These are phyloP conservation scores for Euphonia xanthogaster DNA, from an alignment of 2,797 vertebrate species.

Conservation along the genomic window DNA sequence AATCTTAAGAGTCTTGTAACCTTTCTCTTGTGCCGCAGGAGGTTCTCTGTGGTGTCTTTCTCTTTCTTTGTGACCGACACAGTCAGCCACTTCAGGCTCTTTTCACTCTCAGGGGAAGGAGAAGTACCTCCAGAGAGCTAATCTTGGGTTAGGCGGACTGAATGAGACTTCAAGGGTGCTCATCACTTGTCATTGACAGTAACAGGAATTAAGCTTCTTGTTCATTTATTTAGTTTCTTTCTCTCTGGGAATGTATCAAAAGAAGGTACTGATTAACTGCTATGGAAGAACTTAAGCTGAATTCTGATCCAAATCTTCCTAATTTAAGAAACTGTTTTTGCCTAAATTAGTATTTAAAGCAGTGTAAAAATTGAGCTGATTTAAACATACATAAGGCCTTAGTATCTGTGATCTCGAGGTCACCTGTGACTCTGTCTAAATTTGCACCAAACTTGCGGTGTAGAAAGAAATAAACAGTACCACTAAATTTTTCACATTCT, in stretches of 20 bases:
- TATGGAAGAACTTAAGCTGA: background rate
- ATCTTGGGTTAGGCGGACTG: background rate
- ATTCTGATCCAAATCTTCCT: background rate
- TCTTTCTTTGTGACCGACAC: background rate
- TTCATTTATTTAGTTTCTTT: conserved; percentile 31
- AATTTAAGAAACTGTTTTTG: background rate
- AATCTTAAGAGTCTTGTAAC: background rate
- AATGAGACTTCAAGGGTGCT: conserved; percentile 11
- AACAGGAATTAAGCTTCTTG: conserved; percentile 16
- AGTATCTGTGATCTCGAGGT: background rate
- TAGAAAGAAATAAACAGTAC: background rate
- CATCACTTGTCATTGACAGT: background rate
- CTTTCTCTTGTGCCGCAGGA: conserved; percentile 15
- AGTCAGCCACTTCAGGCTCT: background rate
- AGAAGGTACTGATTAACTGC: background rate
- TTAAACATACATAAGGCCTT: background rate
- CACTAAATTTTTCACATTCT: background rate
- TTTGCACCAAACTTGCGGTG: background rate
- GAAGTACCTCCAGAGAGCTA: background rate
- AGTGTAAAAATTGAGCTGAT: background rate
- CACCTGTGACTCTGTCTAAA: background rate
- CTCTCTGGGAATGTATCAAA: background rate
- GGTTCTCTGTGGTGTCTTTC: conserved; percentile 16
- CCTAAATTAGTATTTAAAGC: background rate
- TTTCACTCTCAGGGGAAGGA: conserved; percentile 11